Evolutionary conservation across 2,888 invertebrate species (phyloP).

Genomic region (Heliothis peltigera): DNA sequence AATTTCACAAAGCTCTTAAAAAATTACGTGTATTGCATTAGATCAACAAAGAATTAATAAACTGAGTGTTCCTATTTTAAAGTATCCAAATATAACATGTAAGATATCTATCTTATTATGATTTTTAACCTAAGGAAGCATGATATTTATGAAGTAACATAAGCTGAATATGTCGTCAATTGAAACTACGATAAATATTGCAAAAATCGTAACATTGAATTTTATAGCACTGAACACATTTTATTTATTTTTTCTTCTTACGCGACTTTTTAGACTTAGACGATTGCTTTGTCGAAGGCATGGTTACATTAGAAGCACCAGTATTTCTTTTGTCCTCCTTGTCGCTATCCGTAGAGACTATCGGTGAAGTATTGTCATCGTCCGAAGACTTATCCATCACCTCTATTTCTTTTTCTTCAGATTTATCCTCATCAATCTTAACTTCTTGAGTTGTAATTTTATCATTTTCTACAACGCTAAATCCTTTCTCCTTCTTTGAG

Average conservation of each 20-base stretch:
- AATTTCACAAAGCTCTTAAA: not conserved
- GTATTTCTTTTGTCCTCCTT: conserved; percentile 83
- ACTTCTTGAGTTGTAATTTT: conserved; percentile 83
- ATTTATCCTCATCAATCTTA: conserved; percentile 80
- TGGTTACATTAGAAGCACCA: conserved; percentile 77
- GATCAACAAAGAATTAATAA: too few relatives aligned
- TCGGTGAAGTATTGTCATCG: conserved; percentile 88
- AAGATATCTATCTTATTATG: not conserved
- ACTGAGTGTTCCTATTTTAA: conserved; percentile 4
- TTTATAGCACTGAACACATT: conserved; percentile 76
- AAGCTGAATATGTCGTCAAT: conserved; percentile 64
- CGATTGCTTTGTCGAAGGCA: conserved; percentile 82
- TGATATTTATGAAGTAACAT: conserved; percentile 32
- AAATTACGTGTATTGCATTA: not conserved
- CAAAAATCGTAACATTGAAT: conserved; percentile 70
- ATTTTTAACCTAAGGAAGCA: conserved; percentile 6
- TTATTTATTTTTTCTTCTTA: conserved; percentile 90
- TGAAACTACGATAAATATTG: conserved; percentile 71
- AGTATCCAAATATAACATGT: conserved; percentile 7
- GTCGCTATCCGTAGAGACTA: conserved; percentile 90
- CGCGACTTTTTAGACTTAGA: conserved; percentile 89
- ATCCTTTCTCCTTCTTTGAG: conserved; percentile 80
- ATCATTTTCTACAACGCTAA: conserved; percentile 82
- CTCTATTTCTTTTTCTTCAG: conserved; percentile 73
- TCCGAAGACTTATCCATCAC: conserved; percentile 90